Evolutionary conservation across 2,113 vertebrate genomes (phyloP), one percentile per base, ranked within the genome.

Genomic region (Larimichthys crocea): DNA sequence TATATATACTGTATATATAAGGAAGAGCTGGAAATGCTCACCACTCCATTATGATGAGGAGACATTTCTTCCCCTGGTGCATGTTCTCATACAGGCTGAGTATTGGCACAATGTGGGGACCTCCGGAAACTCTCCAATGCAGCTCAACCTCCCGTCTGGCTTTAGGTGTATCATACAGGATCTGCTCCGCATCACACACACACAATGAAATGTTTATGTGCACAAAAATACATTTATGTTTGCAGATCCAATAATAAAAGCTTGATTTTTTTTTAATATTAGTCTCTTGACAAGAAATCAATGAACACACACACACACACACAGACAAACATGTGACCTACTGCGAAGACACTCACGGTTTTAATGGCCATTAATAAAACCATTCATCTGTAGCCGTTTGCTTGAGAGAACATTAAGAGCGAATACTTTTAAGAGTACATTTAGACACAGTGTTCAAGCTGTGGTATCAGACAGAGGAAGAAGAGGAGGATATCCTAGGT

Each of bases 101-200:
- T 72, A 95, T 94, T 14, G 74, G 90, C n/a, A 95, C 95, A 0
- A 99, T 97, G 91, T 99, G 96, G 5, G 96, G 97, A 50, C 97
- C 97, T 0, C 95, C 96, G 0, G 97, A 99, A 2, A 95, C 97
- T 80, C 96, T 89, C 94, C 96, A 97, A 81, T 99, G 98, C 84
- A 98, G 95, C 20, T 99, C 98, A 0, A 99, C 96, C 56, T 99
- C 98, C 64, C 97, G 96, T 48, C 97, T 94, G 29, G 98, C 96
- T 94, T 99, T 99, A 20, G 97, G 97, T 80, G 92, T 97, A 79
- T 99, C 98, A 0, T 97, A 97, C 42, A 99, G 95, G 65, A 93
- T 91, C 92, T 93, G 80, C 24, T 76, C 73, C 70, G 31, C n/a
- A 24, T 1, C 59, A 49, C 10, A 44, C 40, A 61, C 69, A 48